phyloP scores from a whole-genome alignment of 92 coral and sea anemone species.

The Umimayanthus kanabou region DNA sequence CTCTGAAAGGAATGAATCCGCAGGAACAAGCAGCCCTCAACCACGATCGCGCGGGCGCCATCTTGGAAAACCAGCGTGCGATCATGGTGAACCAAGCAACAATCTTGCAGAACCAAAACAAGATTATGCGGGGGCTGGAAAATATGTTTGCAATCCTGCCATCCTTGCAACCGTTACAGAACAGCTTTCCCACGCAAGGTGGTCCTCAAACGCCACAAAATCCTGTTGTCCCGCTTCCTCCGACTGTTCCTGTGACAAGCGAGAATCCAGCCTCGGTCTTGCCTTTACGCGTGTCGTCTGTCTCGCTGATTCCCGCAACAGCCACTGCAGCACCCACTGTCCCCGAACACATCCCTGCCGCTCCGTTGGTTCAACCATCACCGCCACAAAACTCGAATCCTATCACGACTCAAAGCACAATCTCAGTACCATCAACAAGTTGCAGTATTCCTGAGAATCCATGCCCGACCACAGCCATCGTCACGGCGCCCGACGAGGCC shows the following conservation, averaged over 20 bases:
- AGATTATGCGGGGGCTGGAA: slow-evolving; percentile 87
- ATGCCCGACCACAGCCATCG: background rate
- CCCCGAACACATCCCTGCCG: slow-evolving; percentile 34
- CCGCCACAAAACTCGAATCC: slow-evolving; percentile 19
- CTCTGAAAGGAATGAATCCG: slow-evolving; percentile 64
- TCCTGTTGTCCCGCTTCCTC: slow-evolving; percentile 19
- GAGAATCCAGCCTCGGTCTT: slow-evolving; percentile 1
- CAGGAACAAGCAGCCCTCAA: slow-evolving; percentile 62
- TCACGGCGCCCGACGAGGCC: slow-evolving; percentile 3
- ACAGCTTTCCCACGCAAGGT: slow-evolving; percentile 7
- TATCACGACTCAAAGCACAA: slow-evolving; percentile 19
- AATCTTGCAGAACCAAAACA: slow-evolving; percentile 89
- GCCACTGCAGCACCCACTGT: slow-evolving; percentile 28
- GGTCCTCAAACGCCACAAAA: slow-evolving; percentile 12
- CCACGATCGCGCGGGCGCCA: slow-evolving; percentile 96
- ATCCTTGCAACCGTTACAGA: slow-evolving; percentile 50
- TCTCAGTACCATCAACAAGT: slow-evolving; percentile 23
- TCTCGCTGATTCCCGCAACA: slow-evolving; percentile 47
- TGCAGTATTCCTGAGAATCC: slow-evolving; percentile 28
- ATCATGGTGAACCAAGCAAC: slow-evolving; percentile 94
- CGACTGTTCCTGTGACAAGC: slow-evolving; percentile 21
- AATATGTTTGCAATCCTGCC: slow-evolving; percentile 75
- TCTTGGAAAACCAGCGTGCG: slow-evolving; percentile 97
- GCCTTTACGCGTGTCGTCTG: slow-evolving; percentile 38
- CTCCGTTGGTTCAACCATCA: slow-evolving; percentile 32